A percentile compares a stretch with the other conserved stretches of the same genome.
These are phyloP conservation scores for Busseola fusca DNA, from an alignment of 2,888 invertebrate species.

Conservation along the genomic window DNA sequence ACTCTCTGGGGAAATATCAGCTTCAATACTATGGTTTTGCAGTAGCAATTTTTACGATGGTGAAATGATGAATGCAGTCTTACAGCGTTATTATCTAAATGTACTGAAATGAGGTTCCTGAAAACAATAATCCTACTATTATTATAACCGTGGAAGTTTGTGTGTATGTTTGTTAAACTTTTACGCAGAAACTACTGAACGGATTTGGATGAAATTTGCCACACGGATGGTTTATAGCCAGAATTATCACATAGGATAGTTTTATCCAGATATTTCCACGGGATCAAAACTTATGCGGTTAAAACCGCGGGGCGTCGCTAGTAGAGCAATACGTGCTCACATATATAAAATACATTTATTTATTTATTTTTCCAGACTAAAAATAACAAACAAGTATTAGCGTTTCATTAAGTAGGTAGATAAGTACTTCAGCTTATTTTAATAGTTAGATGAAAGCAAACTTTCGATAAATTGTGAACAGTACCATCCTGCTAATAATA, in stretches of 20 bases:
- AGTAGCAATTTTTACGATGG: not conserved
- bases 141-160: too few species aligned
- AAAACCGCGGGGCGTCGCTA: too few species aligned
- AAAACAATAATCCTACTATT: not conserved
- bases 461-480: not conserved
- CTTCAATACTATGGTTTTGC: conserved; percentile 21
- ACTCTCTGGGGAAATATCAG: conserved; percentile 22
- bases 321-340: not conserved
- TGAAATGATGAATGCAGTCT: not conserved
- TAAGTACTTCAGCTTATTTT: too few species aligned
- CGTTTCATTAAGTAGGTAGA: not conserved
- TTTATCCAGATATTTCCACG: too few species aligned
- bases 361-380: not conserved
- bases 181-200: too few species aligned
- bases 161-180: too few species aligned
- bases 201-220: too few species aligned
- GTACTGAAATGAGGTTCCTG: not conserved
- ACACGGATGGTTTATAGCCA: too few species aligned
- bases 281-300: too few species aligned
- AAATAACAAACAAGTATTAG: not conserved
- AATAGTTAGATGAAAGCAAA: too few species aligned
- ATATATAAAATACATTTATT: too few species aligned
- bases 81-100: not conserved
- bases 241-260: too few species aligned
- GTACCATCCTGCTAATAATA: not conserved